phyloP scores from a whole-genome alignment of 2,888 invertebrate species.

The Hirtodrosophila alboralis region DNA sequence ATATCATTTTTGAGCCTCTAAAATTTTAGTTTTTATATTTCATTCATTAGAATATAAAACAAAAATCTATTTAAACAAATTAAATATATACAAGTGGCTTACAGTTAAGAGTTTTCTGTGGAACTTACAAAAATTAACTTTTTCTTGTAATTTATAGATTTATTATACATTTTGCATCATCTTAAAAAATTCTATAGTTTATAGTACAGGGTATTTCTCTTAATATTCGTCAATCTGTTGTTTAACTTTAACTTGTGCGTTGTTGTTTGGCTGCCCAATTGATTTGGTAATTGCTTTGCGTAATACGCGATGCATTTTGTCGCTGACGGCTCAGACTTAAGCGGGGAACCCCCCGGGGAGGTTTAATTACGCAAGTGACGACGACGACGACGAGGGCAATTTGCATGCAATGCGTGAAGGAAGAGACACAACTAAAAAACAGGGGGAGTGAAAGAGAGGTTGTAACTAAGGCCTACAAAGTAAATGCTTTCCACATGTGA shows the following conservation, averaged over 20 bases:
- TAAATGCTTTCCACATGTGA: constrained; percentile 56
- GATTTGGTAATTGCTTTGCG: constrained; percentile 63
- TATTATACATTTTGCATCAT: neutral
- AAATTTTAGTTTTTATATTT: too few relatives aligned
- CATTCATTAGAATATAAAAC: too few relatives aligned
- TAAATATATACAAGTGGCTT: too few relatives aligned
- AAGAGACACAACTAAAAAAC: constrained; percentile 6
- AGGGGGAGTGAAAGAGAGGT: constrained; percentile 2
- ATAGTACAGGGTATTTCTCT: constrained; percentile 27
- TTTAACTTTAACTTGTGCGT: constrained; percentile 6
- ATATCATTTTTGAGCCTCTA: too few relatives aligned
- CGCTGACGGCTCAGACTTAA: constrained; percentile 29
- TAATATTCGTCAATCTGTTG: constrained; percentile 4
- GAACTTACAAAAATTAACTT: too few relatives aligned
- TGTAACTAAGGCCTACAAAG: constrained; percentile 28
- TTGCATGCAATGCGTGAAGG: constrained; percentile 65
- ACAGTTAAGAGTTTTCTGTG: too few relatives aligned
- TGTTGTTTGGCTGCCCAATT: constrained; percentile 41
- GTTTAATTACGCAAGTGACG: constrained; percentile 65
- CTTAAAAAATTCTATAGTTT: too few relatives aligned
- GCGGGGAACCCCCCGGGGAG: neutral
- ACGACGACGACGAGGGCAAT: constrained; percentile 31
- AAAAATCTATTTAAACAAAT: too few relatives aligned
- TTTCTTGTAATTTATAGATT: neutral
- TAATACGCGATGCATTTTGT: constrained; percentile 54